Conservation (phyloP, 2,888 invertebrate genomes). For the Cerceris ruficornis region DNA sequence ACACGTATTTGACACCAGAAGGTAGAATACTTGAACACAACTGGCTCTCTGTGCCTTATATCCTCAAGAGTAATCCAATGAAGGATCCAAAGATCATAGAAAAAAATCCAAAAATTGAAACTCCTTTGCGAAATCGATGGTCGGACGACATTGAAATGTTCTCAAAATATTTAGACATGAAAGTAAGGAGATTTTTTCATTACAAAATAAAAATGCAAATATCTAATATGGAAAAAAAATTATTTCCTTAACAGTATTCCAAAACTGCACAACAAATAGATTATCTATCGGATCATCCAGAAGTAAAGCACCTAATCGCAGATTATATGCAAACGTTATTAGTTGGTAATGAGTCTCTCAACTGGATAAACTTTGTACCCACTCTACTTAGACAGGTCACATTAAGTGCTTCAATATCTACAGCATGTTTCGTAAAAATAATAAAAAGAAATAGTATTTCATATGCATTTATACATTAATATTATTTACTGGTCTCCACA, state of each 20-base stretch:
- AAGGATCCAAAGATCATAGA: constrained; percentile 77
- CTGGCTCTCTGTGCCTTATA: constrained; percentile 84
- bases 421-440: background rate
- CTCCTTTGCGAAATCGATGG: constrained; percentile 83
- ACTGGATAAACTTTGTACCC: constrained; percentile 34
- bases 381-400: constrained; percentile 42
- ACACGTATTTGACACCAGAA: constrained; percentile 83
- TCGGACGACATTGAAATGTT: constrained; percentile 84
- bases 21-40: constrained; percentile 85
- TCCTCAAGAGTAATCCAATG: constrained; percentile 85
- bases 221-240: background rate
- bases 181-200: constrained; percentile 80
- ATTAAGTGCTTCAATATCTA: background rate
- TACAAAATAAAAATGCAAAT: background rate
- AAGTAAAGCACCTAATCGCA: constrained; percentile 83
- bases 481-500: constrained; percentile 51
- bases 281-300: constrained; percentile 85
- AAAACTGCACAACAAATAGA: constrained; percentile 73
- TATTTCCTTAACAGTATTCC: constrained; percentile 49
- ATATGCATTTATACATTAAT: constrained; percentile 6
- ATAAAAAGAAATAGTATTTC: background rate
- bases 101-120: constrained; percentile 11
- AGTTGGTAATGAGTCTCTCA: constrained; percentile 82
- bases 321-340: constrained; percentile 86
- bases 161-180: constrained; percentile 85